phyloP scores from a whole-genome alignment of 1,140 invertebrate genomes.

The Drosophila mojavensis region DNA sequence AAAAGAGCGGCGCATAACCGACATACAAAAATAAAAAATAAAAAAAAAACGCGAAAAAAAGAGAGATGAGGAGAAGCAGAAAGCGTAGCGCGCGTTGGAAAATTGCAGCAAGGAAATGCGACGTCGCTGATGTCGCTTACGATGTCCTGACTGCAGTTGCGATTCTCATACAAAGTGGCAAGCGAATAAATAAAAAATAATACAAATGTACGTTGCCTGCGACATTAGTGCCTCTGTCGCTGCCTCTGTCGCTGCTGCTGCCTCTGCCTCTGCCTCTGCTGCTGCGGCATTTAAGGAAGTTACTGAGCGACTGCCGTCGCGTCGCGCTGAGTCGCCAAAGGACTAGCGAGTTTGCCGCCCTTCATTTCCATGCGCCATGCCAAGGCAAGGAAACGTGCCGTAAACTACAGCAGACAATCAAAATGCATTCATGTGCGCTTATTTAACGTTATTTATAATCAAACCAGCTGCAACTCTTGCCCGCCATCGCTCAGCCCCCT shows the following conservation, averaged over 20 bases:
- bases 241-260: not conserved
- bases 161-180: constrained; percentile 68
- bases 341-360: constrained; percentile 51
- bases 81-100: constrained; percentile 62
- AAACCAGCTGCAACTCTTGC: constrained; percentile 17
- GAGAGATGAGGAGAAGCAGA: not conserved
- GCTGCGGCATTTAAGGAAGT: constrained; percentile 74
- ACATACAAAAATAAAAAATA: constrained; percentile 48
- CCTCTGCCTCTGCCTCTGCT: not conserved
- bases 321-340: constrained; percentile 7
- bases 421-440: constrained; percentile 81
- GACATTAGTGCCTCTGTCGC: constrained; percentile 55
- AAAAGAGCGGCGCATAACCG: constrained; percentile 46
- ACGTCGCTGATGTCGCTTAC: constrained; percentile 46
- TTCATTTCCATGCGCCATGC: constrained; percentile 47
- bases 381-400: constrained; percentile 65
- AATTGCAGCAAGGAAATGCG: constrained; percentile 79
- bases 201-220: constrained; percentile 68
- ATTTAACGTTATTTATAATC: constrained; percentile 80
- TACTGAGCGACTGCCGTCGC: constrained; percentile 13
- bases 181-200: constrained; percentile 69
- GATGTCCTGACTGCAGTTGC: constrained; percentile 44
- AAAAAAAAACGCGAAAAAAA: not conserved
- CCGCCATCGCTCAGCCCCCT: not conserved
- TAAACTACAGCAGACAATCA: constrained; percentile 78